Conservation (phyloP, 2,797 vertebrate genomes). For the Gadopsis bispinosus region DNA sequence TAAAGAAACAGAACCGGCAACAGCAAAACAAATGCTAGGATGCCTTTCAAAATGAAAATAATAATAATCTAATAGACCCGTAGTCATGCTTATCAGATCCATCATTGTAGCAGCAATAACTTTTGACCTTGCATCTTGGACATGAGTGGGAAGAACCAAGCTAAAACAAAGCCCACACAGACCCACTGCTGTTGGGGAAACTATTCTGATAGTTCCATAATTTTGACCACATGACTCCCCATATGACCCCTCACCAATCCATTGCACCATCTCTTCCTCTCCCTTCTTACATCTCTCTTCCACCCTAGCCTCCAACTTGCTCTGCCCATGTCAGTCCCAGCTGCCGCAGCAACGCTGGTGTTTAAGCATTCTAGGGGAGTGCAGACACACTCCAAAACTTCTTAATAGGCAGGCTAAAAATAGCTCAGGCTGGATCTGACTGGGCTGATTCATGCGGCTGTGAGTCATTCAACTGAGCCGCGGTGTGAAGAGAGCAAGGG, state of each 20-base stretch:
- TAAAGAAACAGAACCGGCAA: neutral
- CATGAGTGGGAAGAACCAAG: slow-evolving; percentile 1
- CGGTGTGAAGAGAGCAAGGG: slow-evolving; percentile 60
- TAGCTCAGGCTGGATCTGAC: slow-evolving; percentile 81
- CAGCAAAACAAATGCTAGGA: slow-evolving; percentile 1
- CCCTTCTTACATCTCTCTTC: slow-evolving; percentile 18
- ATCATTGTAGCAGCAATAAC: slow-evolving; percentile 21
- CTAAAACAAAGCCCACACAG: slow-evolving; percentile 13
- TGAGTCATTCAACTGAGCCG: slow-evolving; percentile 84
- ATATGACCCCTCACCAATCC: slow-evolving; percentile 29
- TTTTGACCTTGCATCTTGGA: slow-evolving; percentile 24
- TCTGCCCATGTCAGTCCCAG: slow-evolving; percentile 54
- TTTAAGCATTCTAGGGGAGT: slow-evolving; percentile 82
- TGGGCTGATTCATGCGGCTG: slow-evolving; percentile 84
- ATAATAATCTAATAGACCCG: neutral
- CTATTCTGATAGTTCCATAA: neutral
- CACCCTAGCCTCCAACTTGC: slow-evolving; percentile 27
- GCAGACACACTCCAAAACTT: slow-evolving; percentile 85
- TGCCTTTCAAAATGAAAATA: neutral
- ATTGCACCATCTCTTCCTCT: slow-evolving; percentile 38
- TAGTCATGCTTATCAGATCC: slow-evolving; percentile 10
- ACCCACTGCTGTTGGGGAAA: neutral
- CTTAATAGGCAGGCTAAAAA: slow-evolving; percentile 86
- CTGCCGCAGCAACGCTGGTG: slow-evolving; percentile 77
- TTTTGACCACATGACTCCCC: slow-evolving; percentile 24